A percentile compares a stretch with the other conserved stretches of the same genome.
These are phyloP conservation scores for Epinotia demarniana DNA, from an alignment of 2,888 invertebrate species.

Conservation along the genomic window DNA sequence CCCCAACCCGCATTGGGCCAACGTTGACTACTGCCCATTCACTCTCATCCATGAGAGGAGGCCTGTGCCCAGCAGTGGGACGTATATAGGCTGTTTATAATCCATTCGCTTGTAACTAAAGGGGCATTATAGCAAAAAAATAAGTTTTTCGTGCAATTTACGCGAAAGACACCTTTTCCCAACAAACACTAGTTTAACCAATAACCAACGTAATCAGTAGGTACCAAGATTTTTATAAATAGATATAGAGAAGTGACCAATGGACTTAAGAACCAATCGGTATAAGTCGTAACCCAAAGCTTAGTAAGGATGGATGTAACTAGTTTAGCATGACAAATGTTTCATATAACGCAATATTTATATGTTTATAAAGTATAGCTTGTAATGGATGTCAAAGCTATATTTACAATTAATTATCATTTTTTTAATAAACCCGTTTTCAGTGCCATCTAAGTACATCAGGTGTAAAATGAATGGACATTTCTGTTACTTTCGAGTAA, in stretches of 20 bases:
- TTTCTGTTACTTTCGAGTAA: background rate
- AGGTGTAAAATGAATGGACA: background rate
- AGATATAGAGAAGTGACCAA: constrained; percentile 41
- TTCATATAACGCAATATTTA: constrained; percentile 50
- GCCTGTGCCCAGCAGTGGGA: too few relatives aligned
- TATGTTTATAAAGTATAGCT: constrained; percentile 37
- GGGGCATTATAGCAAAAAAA: too few relatives aligned
- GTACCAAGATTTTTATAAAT: constrained; percentile 7
- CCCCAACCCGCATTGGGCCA: too few relatives aligned
- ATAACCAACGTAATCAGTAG: too few relatives aligned
- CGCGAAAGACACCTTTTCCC: too few relatives aligned
- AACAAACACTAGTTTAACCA: too few relatives aligned
- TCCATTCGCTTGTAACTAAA: too few relatives aligned
- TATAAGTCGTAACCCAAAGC: constrained; percentile 66
- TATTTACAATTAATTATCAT: background rate
- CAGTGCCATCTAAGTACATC: background rate
- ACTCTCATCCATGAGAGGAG: too few relatives aligned
- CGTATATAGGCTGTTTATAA: too few relatives aligned
- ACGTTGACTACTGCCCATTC: too few relatives aligned
- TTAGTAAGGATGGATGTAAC: constrained; percentile 49
- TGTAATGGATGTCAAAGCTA: constrained; percentile 22
- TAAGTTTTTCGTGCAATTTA: too few relatives aligned
- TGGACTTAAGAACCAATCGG: constrained; percentile 61
- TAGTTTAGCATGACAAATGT: constrained; percentile 60
- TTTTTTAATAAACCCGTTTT: background rate